Base-by-base conservation (phyloP, 2,797 vertebrate species). In the Chrosomus eos region DNA sequence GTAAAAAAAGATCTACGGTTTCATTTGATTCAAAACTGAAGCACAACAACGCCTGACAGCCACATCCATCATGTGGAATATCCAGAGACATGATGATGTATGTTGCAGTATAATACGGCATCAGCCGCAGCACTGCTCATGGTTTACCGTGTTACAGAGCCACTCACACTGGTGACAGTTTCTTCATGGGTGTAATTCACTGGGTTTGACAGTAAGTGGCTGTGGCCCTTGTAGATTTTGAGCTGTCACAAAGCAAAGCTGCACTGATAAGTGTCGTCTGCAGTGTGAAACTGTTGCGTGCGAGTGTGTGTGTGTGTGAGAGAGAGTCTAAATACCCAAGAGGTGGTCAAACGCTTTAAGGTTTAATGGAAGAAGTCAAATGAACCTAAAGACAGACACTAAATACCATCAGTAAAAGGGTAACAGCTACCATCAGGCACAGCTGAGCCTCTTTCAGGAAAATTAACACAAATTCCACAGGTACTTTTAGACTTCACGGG, bases 391-490 rank as follows among this genome's bases (percentile, higher is more conserved):
- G 45, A 80, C 38, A 48, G 28, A 82, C 58, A 66, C 71, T 66
- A 82, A 82, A 82, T 40, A 36, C 3, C 40, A 9, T 64, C 36
- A 31, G 72, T 83, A 77, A 43, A 83, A 53, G 62, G 26, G 9
- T 83, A 68, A 66, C 43, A 43, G 77, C 31, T 55, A 31, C 53
- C 28, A 75, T 70, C 40, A 62, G n/a, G 67, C 48, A 82, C 67
- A 71, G 48, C 7, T 81, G 71, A 78, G 53, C 55, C 16, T 3
- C 66, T 82, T n/a, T 77, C 45, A 58, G 36, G 58, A 70, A 83
- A 40, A 88, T 82, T 76, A 48, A 38, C 31, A 83, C 58, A 81
- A 87, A 89, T 91, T 86, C 90, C 87, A 88, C 87, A 89, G 77
- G n/a, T 79, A 60, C 16, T 31, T 87, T 87, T 48, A 87, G 81